These are phyloP conservation scores for Porites lutea DNA, from an alignment of 64 coral and sea anemone species.

Conservation along the genomic window DNA sequence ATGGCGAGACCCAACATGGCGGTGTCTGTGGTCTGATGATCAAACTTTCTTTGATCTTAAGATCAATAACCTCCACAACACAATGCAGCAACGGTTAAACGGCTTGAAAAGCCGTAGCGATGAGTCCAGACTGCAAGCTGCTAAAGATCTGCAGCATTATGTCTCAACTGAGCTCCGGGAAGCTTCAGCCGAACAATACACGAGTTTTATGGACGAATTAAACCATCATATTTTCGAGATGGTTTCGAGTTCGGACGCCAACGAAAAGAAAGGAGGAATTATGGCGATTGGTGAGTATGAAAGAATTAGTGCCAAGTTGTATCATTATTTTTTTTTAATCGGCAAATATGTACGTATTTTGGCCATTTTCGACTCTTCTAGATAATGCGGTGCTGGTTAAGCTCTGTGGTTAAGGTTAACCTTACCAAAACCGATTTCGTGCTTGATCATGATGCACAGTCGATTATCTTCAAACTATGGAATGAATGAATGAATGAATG, in stretches of 20 bases:
- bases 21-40: not conserved
- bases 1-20: not conserved
- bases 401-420: too few relatives aligned
- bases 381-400: too few relatives aligned
- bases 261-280: conserved; percentile 99
- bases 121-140: conserved; percentile 83
- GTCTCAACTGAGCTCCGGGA: conserved; percentile 98
- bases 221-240: conserved; percentile 99
- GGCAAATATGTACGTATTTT: too few relatives aligned
- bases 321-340: too few relatives aligned
- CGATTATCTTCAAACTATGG: too few relatives aligned
- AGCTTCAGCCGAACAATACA: conserved; percentile 88
- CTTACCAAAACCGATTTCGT: too few relatives aligned
- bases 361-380: too few relatives aligned
- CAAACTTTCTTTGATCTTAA: not conserved
- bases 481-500: too few relatives aligned
- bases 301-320: not conserved
- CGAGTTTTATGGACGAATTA: conserved; percentile 94
- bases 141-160: conserved; percentile 93
- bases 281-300: conserved; percentile 88
- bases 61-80: not conserved
- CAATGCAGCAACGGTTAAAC: conserved; percentile 74
- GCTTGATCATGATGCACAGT: too few relatives aligned
- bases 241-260: conserved; percentile 96
- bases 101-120: conserved; percentile 97